Evolutionary conservation across 2,113 vertebrate species (phyloP), one percentile per base, ranked within the genome.

Genomic region (Neomonachus schauinslandi): DNA sequence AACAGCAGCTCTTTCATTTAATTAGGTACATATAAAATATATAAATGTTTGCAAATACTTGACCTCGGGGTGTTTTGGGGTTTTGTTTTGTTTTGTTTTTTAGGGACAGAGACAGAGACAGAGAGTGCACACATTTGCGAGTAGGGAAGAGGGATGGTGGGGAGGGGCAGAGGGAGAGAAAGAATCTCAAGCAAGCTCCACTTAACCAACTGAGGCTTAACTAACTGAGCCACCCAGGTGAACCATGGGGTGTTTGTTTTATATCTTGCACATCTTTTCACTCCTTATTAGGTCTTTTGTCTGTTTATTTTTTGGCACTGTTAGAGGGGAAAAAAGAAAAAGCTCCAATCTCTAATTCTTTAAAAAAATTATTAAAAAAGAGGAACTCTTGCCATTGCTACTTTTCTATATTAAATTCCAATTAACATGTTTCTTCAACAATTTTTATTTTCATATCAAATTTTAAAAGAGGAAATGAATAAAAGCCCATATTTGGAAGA

Each of bases 331-430:
- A 76, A 31, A 80, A 22, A 53, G n/a, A 49, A 67, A 61, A 7
- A 19, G 0, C 0, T 59, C 3, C 4, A 42, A 3, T 51, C n/a
- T 71, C 11, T 91, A 57, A 77, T 36, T 86, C 36, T 77, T 26
- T 63, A 33, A 16, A 93, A 16, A 89, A 96, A 89, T 91, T 89
- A n/a, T 77, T 28, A 77, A 77, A 90, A 81, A 72, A 49, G 13
- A 79, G n/a, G 12, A 86, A 61, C 36, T n/a, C 26, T 88, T 49
- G 24, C 19, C 28, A 63, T 69, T 80, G 5, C 11, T 57, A 33
- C 15, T 26, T 65, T 79, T 82, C 33, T 59, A 13, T 74, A 82
- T 67, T 67, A 83, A 91, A 72, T 12, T 24, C 91, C 13, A 71
- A n/a, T 51, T 84, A 76, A 4, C 42, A 90, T 22, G 12, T 18